Conservation (phyloP, 2,888 invertebrate genomes). For the Drosophila nr. perissopoda region DNA sequence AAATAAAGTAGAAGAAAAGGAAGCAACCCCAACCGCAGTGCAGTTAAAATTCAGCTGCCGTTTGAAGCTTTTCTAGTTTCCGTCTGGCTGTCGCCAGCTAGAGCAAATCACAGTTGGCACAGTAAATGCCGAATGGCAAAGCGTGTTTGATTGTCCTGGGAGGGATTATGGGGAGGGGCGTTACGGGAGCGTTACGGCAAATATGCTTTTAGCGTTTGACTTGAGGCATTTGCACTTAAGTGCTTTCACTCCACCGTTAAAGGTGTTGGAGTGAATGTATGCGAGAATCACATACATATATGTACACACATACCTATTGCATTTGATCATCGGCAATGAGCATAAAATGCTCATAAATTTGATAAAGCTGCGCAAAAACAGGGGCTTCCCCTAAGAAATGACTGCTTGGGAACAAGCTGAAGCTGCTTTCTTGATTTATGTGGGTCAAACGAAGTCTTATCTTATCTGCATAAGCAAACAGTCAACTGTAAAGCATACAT, state of each 20-base stretch:
- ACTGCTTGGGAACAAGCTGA: not conserved
- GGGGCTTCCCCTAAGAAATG: conserved; percentile 7
- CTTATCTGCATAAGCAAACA: conserved; percentile 26
- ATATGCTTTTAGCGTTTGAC: conserved; percentile 76
- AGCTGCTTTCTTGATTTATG: conserved; percentile 60
- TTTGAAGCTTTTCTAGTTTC: conserved; percentile 35
- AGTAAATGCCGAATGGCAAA: conserved; percentile 21
- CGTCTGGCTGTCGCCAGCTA: conserved; percentile 16
- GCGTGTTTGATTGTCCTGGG: conserved; percentile 5
- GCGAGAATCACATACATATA: conserved; percentile 58
- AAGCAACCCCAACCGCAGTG: not conserved
- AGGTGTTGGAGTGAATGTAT: conserved; percentile 68
- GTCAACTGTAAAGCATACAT: not conserved
- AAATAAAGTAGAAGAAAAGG: not conserved
- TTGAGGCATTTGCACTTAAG: conserved; percentile 77
- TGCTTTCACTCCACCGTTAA: conserved; percentile 68
- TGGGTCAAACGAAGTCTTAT: conserved; percentile 14
- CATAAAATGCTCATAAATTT: conserved; percentile 78
- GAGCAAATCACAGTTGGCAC: conserved; percentile 39
- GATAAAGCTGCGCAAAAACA: conserved; percentile 56
- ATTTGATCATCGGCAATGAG: conserved; percentile 69
- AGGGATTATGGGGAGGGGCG: conserved; percentile 10
- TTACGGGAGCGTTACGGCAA: conserved; percentile 51
- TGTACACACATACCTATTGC: conserved; percentile 51
- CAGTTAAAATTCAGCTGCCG: conserved; percentile 13